A percentile compares a stretch with the other conserved stretches of the same genome.
These are phyloP conservation scores for Sitobion miscanthi DNA, from an alignment of 1,140 invertebrate genomes.

Conservation along the genomic window DNA sequence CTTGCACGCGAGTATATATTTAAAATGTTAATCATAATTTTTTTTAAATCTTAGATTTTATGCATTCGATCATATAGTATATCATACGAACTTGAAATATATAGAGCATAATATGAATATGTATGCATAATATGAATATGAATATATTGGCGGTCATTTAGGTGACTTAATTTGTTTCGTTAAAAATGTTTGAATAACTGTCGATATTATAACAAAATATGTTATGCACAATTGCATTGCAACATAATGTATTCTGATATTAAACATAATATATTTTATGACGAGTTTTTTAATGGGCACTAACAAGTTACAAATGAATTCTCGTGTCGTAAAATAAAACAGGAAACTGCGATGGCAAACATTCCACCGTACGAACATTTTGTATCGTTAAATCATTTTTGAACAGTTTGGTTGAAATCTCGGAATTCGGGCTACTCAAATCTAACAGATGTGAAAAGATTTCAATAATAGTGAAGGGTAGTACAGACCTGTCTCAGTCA, in stretches of 20 bases:
- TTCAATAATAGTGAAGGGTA: slow-evolving; percentile 25
- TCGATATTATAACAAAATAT: too few relatives aligned
- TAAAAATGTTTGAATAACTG: too few relatives aligned
- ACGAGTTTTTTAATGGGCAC: neutral
- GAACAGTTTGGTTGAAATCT: slow-evolving; percentile 2
- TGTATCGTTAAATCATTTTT: neutral
- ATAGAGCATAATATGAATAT: too few relatives aligned
- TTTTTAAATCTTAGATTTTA: neutral
- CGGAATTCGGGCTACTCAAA: neutral
- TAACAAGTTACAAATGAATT: neutral
- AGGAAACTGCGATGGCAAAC: neutral
- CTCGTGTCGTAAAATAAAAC: slow-evolving; percentile 3
- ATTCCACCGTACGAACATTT: neutral
- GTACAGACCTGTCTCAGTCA: slow-evolving; percentile 24
- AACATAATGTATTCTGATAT: neutral
- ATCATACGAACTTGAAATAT: too few relatives aligned
- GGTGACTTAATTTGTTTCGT: too few relatives aligned
- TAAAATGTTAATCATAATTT: neutral
- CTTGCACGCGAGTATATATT: neutral
- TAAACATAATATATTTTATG: neutral
- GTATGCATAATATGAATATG: too few relatives aligned
- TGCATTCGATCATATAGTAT: too few relatives aligned
- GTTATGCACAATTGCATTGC: neutral
- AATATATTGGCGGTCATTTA: too few relatives aligned
- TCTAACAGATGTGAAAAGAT: slow-evolving; percentile 43